Percentiles rank a stretch among this genome's conserved stretches.
Evolutionary conservation across 2,113 vertebrate genomes (phyloP).

Genomic region (Hepsetus odoe): DNA sequence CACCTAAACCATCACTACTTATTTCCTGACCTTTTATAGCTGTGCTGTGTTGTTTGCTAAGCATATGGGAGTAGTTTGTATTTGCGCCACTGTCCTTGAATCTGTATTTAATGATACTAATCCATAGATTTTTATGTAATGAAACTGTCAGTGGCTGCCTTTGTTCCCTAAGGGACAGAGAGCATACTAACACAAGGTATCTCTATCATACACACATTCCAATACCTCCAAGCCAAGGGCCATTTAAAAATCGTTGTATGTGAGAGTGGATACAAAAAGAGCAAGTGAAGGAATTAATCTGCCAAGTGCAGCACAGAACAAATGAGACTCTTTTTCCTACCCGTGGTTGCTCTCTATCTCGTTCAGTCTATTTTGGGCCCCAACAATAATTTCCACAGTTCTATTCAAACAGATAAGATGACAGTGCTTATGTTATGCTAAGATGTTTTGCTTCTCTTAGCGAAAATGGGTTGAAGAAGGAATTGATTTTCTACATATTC

Average conservation of each 20-base stretch:
- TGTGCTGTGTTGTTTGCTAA: constrained; percentile 26
- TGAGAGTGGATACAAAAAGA: not conserved
- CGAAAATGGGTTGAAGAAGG: not conserved
- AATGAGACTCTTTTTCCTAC: too few species aligned
- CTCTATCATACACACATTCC: not conserved
- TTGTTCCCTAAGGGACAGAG: not conserved
- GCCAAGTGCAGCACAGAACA: too few species aligned
- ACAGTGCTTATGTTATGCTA: too few species aligned
- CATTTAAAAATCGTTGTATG: not conserved
- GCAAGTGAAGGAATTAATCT: not conserved
- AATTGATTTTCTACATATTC: not conserved
- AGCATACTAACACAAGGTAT: not conserved
- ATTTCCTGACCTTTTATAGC: too few species aligned
- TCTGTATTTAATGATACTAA: too few species aligned
- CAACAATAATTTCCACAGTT: not conserved
- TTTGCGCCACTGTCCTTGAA: constrained; percentile 16
- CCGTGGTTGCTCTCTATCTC: too few species aligned
- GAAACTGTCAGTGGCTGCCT: not conserved
- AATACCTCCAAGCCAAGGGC: not conserved
- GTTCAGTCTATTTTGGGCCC: too few species aligned
- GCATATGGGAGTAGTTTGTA: not conserved
- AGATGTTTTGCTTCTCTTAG: not conserved
- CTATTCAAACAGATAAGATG: not conserved
- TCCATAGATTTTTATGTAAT: constrained; percentile 19
- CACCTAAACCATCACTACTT: too few species aligned